Conservation (phyloP, 2,113 vertebrate genomes). For the Lamprologus callipterus region DNA sequence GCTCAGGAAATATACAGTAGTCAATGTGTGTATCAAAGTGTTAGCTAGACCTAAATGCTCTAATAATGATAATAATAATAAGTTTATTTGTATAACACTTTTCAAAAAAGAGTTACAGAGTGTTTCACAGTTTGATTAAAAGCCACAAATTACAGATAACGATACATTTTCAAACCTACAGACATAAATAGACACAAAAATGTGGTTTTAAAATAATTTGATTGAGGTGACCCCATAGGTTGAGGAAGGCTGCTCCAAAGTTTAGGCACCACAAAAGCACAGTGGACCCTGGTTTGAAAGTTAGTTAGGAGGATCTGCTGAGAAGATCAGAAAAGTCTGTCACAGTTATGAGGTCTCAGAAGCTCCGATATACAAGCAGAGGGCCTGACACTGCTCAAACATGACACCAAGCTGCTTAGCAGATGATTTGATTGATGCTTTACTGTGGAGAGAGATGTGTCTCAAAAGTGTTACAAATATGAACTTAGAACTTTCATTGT, state of each 20-base stretch:
- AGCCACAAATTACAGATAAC: neutral
- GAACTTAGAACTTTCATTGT: neutral
- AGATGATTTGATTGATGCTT: neutral
- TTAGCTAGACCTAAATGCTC: neutral
- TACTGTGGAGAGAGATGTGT: neutral
- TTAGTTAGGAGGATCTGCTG: neutral
- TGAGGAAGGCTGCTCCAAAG: neutral
- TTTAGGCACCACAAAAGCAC: neutral
- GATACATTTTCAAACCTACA: neutral
- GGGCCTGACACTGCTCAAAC: neutral
- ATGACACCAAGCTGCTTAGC: neutral
- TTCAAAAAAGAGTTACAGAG: neutral
- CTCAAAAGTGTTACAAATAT: neutral
- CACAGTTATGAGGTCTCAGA: neutral
- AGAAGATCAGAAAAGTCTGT: accelerated
- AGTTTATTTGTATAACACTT: neutral
- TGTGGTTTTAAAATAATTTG: neutral
- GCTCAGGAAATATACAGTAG: neutral
- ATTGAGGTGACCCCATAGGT: accelerated
- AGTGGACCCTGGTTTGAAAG: accelerated
- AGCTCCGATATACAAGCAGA: neutral
- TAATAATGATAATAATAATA: neutral
- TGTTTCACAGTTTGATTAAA: neutral
- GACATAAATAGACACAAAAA: neutral
- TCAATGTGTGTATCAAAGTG: neutral